Base-by-base conservation (phyloP, 2,113 vertebrate species). In the Perca fluviatilis region DNA sequence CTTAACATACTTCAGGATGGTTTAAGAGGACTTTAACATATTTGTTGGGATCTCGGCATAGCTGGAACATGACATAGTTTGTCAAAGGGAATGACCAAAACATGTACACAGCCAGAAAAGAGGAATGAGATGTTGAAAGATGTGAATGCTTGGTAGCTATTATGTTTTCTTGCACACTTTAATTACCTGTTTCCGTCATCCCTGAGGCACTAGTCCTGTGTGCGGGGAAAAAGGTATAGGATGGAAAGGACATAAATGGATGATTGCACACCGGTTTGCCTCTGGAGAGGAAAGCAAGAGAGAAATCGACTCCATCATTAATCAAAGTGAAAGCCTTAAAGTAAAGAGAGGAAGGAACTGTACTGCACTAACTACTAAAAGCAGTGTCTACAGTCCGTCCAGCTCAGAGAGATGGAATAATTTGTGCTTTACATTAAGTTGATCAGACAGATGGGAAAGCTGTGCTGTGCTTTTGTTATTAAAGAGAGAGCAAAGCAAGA, bases 321-420 rank as follows among this genome's bases (percentile, higher is more conserved):
- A 92, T 94, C 90, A 92, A 65, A 74, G 54, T 82, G 84, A 90
- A 88, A 89, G 89, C 51, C 57, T 87, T 66, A 78, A 78, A 85
- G 83, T 77, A 81, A 76, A 80, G 63, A 40, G 50, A 82, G 78
- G 70, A 82, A 72, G 85, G 77, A 43, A 62, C 18, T 33, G 33
- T 14, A 46, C 72, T 23, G 47, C 46, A 68, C 69, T 60, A 84
- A 90, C 63, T 79, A 81, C 83, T 76, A 80, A 86, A 83, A 81
- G 83, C 86, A 83, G 54, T 36, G 63, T 92, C 82, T 71, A 73
- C 74, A 68, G 82, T 80, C 51, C 67, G 47, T 89, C 82, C 73
- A 62, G 63, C 46, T 25, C 1, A 51, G 54, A 67, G 63, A 80
- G 71, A 76, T 51, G 66, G 78, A 84, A 90, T 86, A 57, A 92